Evolutionary conservation across 2,797 vertebrate genomes (phyloP).

Genomic region (Poeciliopsis presidionis): DNA sequence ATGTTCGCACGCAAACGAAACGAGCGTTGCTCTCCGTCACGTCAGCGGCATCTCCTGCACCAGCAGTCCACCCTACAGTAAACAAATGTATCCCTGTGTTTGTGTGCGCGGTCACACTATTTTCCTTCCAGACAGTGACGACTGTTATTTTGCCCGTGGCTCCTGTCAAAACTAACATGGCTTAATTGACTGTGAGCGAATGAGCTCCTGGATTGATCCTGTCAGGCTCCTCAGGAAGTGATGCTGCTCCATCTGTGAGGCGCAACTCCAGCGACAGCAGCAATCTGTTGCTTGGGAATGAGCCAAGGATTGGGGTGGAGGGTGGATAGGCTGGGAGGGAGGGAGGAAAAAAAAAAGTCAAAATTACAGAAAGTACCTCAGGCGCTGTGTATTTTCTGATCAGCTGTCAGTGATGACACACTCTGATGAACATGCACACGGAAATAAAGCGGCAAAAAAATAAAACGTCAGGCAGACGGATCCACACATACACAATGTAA

Average conservation of each 20-base stretch:
- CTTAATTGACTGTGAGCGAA: constrained; percentile 84
- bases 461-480: constrained; percentile 28
- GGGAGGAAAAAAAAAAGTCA: constrained; percentile 37
- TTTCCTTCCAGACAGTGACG: constrained; percentile 75
- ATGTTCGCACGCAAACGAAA: constrained; percentile 59
- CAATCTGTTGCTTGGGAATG: constrained; percentile 81
- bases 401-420: constrained; percentile 76
- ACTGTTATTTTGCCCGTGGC: constrained; percentile 81
- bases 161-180: constrained; percentile 83
- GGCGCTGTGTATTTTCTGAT: constrained; percentile 73
- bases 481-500: constrained; percentile 58
- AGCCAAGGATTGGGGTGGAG: constrained; percentile 61
- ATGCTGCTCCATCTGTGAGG: constrained; percentile 80
- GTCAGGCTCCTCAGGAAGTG: constrained; percentile 79
- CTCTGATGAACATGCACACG: constrained; percentile 57
- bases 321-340: constrained; percentile 4
- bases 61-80: constrained; percentile 63
- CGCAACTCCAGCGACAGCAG: constrained; percentile 74
- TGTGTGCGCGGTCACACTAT: constrained; percentile 73
- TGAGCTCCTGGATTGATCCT: constrained; percentile 79
- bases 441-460: constrained; percentile 29
- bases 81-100: constrained; percentile 62
- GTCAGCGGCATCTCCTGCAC: constrained; percentile 53
- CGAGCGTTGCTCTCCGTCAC: constrained; percentile 39
- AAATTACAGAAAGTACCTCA: constrained; percentile 76